These are phyloP conservation scores for Ophraella communa DNA, from an alignment of 2,888 invertebrate species.

Conservation along the genomic window DNA sequence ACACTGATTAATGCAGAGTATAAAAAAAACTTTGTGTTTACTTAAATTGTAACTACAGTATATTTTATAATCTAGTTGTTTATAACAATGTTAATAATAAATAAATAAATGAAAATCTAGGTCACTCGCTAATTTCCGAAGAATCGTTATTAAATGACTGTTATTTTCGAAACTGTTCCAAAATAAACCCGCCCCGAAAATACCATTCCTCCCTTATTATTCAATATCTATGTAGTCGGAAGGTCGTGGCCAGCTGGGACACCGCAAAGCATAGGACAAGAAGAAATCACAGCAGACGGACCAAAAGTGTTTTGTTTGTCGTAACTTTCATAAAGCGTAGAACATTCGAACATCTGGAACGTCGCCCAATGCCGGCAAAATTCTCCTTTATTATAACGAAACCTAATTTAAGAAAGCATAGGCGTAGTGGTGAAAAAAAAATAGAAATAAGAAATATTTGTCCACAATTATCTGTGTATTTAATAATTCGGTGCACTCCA, in stretches of 20 bases:
- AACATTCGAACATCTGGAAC: constrained; percentile 39
- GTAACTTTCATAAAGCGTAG: constrained; percentile 29
- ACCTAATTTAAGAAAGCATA: constrained; percentile 30
- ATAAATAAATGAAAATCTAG: too few relatives aligned
- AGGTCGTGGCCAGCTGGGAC: constrained; percentile 33
- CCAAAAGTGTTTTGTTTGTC: constrained; percentile 25
- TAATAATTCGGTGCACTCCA: too few relatives aligned
- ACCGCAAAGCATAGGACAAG: constrained; percentile 34
- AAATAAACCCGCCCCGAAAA: not conserved
- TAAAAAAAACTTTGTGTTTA: too few relatives aligned
- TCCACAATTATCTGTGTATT: too few relatives aligned
- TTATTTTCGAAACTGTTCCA: not conserved
- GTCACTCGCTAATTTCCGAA: too few relatives aligned
- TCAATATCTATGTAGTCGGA: not conserved
- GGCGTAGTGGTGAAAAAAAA: constrained; percentile 12
- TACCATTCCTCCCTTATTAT: not conserved
- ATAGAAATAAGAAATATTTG: too few relatives aligned
- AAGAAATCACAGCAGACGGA: constrained; percentile 41
- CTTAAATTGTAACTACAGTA: too few relatives aligned
- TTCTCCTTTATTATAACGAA: constrained; percentile 41
- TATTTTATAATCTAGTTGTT: too few relatives aligned
- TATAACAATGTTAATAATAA: too few relatives aligned
- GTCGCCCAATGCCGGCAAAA: constrained; percentile 17
- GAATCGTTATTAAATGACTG: too few relatives aligned
- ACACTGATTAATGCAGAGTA: too few relatives aligned